Base-by-base conservation (phyloP, 2,113 vertebrate genomes). In the Tyto alba region DNA sequence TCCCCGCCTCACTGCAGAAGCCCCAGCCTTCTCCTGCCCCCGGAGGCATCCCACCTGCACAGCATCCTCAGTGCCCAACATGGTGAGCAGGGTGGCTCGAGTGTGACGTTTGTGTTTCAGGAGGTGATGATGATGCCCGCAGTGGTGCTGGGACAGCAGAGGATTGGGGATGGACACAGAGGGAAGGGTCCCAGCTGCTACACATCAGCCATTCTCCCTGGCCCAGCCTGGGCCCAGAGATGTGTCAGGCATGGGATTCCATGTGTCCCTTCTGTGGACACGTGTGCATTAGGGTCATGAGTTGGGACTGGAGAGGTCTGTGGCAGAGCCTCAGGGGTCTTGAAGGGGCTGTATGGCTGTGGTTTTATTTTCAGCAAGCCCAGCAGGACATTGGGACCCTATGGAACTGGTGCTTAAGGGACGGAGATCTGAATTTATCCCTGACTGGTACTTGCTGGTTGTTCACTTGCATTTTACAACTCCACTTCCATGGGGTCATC, bases 61-160 rank as follows among this genome's bases (percentile, higher is more conserved):
- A 56, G 53, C 47, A 38, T 19, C 16, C 17, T 34, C 64, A 19
- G 13, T 34, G 19, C 29, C n/a, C 40, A 67, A 19, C 17, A 16
- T 0, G 2, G 53, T 0, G 4, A 71, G 56, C 12, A 57, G 16
- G 34, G 18, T 27, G 17, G 21, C 23, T n/a, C 2, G 13, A 52
- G 29, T 5, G 21, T 21, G 29, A 26, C 0, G 0, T 50, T 48
- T 30, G 23, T 47, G 30, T 53, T 78, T 72, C 1, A 1, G 66
- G 47, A 80, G 41, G 56, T 43, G 48, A 21, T 23, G 32, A 7
- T 68, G 84, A 59, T 52, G 19, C 34, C n/a, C 50, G 47, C 32
- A 84, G 63, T 16, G 41, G n/a, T 40, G 47, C 34, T 66, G 36
- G 50, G 25, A 36, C 38, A 71, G 38, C 30, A 71, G 30, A 41